Conservation (phyloP, 1,140 invertebrate genomes). For the Apocrypta bakeri region DNA sequence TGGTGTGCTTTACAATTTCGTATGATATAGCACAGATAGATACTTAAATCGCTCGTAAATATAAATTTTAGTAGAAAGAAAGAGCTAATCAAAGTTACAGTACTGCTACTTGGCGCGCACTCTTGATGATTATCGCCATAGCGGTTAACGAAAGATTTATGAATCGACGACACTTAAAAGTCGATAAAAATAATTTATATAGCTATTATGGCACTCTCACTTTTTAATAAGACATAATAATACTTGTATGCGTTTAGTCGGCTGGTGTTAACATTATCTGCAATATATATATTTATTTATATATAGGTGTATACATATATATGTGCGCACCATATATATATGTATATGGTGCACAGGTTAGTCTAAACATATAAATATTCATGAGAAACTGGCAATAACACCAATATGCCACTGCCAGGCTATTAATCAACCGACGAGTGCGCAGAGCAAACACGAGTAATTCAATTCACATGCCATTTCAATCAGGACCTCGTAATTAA, state of each 20-base stretch:
- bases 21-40: no score
- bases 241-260: background rate
- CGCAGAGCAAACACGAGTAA: constrained; percentile 33
- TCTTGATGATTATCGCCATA: constrained; percentile 4
- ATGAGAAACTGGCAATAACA: constrained; percentile 23
- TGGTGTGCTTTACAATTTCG: no score
- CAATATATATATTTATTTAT: background rate
- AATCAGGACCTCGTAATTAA: constrained; percentile 43
- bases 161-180: background rate
- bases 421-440: constrained; percentile 27
- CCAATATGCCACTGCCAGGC: constrained; percentile 1
- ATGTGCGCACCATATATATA: no score
- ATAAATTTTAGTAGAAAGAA: background rate
- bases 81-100: background rate
- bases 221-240: constrained; percentile 22
- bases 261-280: background rate
- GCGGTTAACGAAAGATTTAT: constrained; percentile 10
- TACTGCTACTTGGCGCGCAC: background rate
- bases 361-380: no score
- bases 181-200: constrained; percentile 34
- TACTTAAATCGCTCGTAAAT: constrained; percentile 16
- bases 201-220: constrained; percentile 15
- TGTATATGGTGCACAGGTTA: no score
- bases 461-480: constrained; percentile 43
- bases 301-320: background rate